Percentiles rank a stretch among this genome's conserved stretches.
Conservation (phyloP, 2,888 invertebrate genomes). For the Malacosoma neustria region DNA sequence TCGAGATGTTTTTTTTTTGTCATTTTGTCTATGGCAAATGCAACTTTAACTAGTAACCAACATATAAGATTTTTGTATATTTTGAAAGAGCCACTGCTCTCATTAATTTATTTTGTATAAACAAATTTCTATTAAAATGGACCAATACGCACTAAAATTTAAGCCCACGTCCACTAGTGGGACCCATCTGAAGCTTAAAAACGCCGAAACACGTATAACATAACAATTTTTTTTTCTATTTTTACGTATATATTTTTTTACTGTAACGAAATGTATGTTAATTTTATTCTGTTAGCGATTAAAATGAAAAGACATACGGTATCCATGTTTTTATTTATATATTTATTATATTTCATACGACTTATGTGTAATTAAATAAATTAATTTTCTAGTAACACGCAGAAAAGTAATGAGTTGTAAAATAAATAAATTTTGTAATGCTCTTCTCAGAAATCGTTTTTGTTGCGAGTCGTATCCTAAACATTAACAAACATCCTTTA, state of each 20-base stretch:
- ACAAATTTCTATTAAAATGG: conserved; percentile 10
- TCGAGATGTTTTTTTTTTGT: too few relatives aligned
- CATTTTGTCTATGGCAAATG: too few relatives aligned
- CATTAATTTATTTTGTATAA: too few relatives aligned
- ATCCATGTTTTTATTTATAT: conserved; percentile 55
- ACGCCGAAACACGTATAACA: conserved; percentile 30
- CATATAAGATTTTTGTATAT: too few relatives aligned
- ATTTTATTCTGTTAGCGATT: conserved; percentile 74
- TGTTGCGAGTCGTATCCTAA: too few relatives aligned
- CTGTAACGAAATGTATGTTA: conserved; percentile 70
- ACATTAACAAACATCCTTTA: too few relatives aligned
- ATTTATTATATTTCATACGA: conserved; percentile 10
- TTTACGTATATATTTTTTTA: conserved; percentile 74
- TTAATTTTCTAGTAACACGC: conserved; percentile 32
- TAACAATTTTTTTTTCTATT: conserved; percentile 50
- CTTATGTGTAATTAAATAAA: conserved; percentile 19
- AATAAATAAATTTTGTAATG: conserved; percentile 71
- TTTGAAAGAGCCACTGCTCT: too few relatives aligned
- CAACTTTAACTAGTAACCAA: too few relatives aligned
- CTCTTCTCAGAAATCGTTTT: conserved; percentile 33
- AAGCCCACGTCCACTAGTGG: conserved; percentile 12
- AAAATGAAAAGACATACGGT: conserved; percentile 71
- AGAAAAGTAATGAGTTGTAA: conserved; percentile 35
- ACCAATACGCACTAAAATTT: conserved; percentile 10
- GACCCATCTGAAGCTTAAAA: conserved; percentile 3